These are phyloP conservation scores for Crocidura indochinensis DNA, from an alignment of 2,797 vertebrate species.

Conservation along the genomic window DNA sequence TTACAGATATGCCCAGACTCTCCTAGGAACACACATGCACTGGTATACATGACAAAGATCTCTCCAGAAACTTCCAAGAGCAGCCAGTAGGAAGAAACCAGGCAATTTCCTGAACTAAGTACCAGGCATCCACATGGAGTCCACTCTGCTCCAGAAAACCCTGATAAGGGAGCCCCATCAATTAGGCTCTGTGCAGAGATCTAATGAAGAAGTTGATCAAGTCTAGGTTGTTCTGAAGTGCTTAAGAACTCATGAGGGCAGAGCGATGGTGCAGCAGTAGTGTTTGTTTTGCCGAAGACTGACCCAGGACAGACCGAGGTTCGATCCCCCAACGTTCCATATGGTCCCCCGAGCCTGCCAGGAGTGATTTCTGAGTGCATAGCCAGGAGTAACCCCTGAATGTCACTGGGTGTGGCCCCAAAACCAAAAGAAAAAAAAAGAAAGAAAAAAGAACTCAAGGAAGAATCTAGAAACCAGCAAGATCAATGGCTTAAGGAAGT, in stretches of 20 bases:
- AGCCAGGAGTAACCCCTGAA: too few relatives aligned
- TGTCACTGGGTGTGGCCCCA: too few relatives aligned
- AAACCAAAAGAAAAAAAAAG: too few relatives aligned
- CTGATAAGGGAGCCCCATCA: neutral
- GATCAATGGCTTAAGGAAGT: neutral
- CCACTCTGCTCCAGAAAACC: constrained; percentile 39
- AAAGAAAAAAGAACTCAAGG: neutral
- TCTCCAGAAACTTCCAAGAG: constrained; percentile 43
- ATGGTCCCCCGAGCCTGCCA: too few relatives aligned
- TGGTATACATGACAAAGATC: neutral
- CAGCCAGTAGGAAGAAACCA: constrained; percentile 15
- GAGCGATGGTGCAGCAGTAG: too few relatives aligned
- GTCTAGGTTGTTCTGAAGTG: neutral
- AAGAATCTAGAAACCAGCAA: neutral
- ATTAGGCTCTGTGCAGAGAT: neutral
- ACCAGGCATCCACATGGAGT: neutral
- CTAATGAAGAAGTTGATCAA: constrained; percentile 28
- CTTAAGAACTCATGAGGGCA: neutral
- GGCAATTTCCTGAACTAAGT: neutral
- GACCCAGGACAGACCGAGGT: too few relatives aligned
- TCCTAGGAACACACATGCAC: neutral
- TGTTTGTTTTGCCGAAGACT: too few relatives aligned
- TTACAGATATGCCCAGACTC: constrained; percentile 49
- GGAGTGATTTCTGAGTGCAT: too few relatives aligned
- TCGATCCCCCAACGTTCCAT: too few relatives aligned